These are phyloP conservation scores for Leptopilina clavipes DNA, from an alignment of 1,140 invertebrate species.

Conservation along the genomic window DNA sequence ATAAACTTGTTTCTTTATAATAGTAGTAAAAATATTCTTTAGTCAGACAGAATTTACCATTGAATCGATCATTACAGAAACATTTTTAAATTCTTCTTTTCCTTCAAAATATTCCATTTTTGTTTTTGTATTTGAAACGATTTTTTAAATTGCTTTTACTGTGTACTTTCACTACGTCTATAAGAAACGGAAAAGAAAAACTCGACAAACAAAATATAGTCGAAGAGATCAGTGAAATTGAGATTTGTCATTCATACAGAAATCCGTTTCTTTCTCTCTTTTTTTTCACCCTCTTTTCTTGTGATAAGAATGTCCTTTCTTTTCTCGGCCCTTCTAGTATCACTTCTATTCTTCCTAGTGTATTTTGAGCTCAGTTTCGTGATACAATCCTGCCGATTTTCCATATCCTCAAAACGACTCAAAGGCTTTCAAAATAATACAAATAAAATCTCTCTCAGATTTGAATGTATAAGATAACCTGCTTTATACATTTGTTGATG, in stretches of 20 bases:
- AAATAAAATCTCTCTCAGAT: constrained; percentile 33
- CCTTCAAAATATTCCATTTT: too few species aligned
- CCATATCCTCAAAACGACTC: constrained; percentile 28
- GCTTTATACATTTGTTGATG: constrained; percentile 46
- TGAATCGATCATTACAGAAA: too few species aligned
- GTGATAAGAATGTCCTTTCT: neutral
- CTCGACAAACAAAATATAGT: neutral
- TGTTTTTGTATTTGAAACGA: too few species aligned
- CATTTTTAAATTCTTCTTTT: too few species aligned
- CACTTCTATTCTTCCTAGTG: neutral
- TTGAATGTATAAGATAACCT: constrained; percentile 37
- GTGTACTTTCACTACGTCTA: too few species aligned
- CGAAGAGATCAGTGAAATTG: constrained; percentile 8
- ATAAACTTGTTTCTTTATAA: too few species aligned
- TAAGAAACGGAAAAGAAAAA: neutral
- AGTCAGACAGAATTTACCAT: too few species aligned
- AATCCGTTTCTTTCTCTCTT: neutral
- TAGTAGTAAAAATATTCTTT: too few species aligned
- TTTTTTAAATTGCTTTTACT: too few species aligned
- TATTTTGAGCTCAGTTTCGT: neutral
- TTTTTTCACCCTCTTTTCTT: neutral
- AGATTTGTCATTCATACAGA: neutral
- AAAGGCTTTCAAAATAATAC: constrained; percentile 24
- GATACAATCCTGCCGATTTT: neutral
- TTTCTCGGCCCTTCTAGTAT: neutral